Evolutionary conservation across 2,113 vertebrate genomes (phyloP).

Genomic region (Etheostoma spectabile): DNA sequence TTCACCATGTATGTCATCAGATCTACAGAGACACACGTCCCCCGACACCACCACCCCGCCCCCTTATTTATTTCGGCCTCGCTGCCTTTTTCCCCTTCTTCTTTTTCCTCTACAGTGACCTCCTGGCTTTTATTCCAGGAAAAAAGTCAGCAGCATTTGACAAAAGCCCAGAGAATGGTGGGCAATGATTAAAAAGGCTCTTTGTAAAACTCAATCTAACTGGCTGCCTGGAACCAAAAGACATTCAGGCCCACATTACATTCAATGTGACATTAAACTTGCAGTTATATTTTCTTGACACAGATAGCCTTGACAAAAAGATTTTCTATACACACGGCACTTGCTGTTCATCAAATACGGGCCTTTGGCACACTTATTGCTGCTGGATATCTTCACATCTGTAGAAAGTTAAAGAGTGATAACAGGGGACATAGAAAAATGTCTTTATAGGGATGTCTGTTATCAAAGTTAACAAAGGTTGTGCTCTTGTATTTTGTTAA

Average conservation of each 20-base stretch:
- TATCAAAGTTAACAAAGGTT: conserved; percentile 5
- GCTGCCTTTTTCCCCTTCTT: neutral
- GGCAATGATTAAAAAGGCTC: conserved; percentile 77
- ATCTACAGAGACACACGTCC: conserved; percentile 55
- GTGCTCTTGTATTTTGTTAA: neutral
- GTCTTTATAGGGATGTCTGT: conserved; percentile 9
- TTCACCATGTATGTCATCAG: conserved; percentile 83
- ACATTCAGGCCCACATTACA: conserved; percentile 45
- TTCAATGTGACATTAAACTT: conserved; percentile 39
- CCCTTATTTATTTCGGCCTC: conserved; percentile 29
- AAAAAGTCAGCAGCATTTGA: conserved; percentile 86
- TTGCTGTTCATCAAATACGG: conserved; percentile 38
- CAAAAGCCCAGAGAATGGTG: conserved; percentile 71
- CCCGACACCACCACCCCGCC: too few species aligned
- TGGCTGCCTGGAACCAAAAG: conserved; percentile 51
- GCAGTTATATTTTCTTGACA: conserved; percentile 60
- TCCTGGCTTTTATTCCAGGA: conserved; percentile 84
- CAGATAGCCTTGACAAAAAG: conserved; percentile 49
- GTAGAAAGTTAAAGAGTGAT: conserved; percentile 28
- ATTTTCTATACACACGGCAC: conserved; percentile 23
- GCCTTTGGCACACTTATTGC: neutral
- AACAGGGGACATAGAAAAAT: neutral
- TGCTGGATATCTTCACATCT: conserved; percentile 25
- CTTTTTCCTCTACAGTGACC: conserved; percentile 76
- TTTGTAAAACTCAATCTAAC: conserved; percentile 75